phyloP scores from a whole-genome alignment of 2,888 invertebrate species.

The Ornithoptera priamus region DNA sequence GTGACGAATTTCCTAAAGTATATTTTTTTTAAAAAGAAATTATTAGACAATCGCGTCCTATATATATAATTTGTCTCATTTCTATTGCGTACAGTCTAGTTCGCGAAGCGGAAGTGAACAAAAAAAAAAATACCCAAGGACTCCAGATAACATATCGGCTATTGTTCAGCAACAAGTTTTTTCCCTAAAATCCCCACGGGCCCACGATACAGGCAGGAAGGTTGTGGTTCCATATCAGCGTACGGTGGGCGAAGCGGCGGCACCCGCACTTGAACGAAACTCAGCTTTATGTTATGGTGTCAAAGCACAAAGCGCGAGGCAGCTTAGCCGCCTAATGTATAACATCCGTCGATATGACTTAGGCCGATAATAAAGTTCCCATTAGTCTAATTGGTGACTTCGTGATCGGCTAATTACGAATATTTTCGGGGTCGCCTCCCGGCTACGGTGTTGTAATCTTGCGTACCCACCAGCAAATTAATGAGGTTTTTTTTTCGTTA shows the following conservation, averaged over 20 bases:
- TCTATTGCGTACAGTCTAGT: not conserved
- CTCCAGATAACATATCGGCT: conserved; percentile 28
- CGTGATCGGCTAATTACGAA: conserved; percentile 24
- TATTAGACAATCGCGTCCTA: not conserved
- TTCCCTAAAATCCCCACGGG: conserved; percentile 29
- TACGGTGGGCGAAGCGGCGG: conserved; percentile 4
- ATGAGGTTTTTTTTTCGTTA: not conserved
- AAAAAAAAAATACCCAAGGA: conserved; percentile 26
- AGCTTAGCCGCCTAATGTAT: conserved; percentile 9
- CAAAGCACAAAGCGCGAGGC: not conserved
- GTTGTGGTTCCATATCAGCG: conserved; percentile 29
- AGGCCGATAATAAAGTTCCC: conserved; percentile 26
- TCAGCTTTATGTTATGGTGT: not conserved
- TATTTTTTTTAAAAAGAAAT: not conserved
- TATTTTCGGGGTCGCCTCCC: conserved; percentile 20
- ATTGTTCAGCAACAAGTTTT: conserved; percentile 27
- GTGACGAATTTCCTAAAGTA: conserved; percentile 16
- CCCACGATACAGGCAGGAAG: conserved; percentile 25
- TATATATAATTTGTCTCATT: not conserved
- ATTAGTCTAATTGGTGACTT: conserved; percentile 28
- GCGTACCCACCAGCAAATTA: not conserved
- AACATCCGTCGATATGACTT: conserved; percentile 28
- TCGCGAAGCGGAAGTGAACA: conserved; percentile 17
- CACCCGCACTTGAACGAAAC: not conserved
- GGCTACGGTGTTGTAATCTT: not conserved